These are phyloP conservation scores for Apostichopus californicus DNA, from an alignment of 35 echinoderm and acorn worm species.

Conservation along the genomic window DNA sequence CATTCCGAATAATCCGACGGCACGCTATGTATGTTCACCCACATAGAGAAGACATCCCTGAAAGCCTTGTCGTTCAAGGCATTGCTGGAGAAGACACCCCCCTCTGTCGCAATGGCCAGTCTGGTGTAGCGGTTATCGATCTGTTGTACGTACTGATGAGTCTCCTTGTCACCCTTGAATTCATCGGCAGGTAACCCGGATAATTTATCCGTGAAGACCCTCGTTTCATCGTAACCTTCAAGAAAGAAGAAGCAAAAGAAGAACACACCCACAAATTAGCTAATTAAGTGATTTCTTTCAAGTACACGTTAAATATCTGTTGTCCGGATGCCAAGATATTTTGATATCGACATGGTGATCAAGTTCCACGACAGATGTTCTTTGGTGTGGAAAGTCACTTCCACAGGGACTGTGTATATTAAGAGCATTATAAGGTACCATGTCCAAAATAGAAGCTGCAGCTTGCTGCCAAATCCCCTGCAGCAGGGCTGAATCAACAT, in stretches of 20 bases:
- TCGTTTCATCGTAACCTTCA: constrained; percentile 61
- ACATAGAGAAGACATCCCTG: constrained; percentile 75
- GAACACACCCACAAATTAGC: too few species aligned
- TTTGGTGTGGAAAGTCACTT: too few species aligned
- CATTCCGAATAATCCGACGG: background rate
- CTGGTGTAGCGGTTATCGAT: constrained; percentile 60
- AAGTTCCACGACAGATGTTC: too few species aligned
- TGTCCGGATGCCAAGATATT: background rate
- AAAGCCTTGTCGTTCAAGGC: constrained; percentile 68
- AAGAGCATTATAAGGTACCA: too few species aligned
- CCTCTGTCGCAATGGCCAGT: constrained; percentile 74
- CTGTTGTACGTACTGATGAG: constrained; percentile 53
- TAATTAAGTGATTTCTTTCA: background rate
- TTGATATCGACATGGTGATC: too few species aligned
- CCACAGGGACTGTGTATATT: too few species aligned
- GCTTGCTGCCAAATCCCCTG: too few species aligned
- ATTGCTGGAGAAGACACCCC: constrained; percentile 71
- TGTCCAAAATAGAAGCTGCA: too few species aligned
- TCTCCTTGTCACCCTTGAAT: constrained; percentile 63
- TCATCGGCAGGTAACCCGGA: background rate
- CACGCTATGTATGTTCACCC: constrained; percentile 65
- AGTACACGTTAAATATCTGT: background rate
- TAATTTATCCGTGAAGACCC: constrained; percentile 82
- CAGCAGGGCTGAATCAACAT: too few species aligned
- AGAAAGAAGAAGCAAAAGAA: background rate